These are phyloP conservation scores for Psittacula cyanocephala DNA, from an alignment of 2,113 vertebrate genomes.

Conservation along the genomic window DNA sequence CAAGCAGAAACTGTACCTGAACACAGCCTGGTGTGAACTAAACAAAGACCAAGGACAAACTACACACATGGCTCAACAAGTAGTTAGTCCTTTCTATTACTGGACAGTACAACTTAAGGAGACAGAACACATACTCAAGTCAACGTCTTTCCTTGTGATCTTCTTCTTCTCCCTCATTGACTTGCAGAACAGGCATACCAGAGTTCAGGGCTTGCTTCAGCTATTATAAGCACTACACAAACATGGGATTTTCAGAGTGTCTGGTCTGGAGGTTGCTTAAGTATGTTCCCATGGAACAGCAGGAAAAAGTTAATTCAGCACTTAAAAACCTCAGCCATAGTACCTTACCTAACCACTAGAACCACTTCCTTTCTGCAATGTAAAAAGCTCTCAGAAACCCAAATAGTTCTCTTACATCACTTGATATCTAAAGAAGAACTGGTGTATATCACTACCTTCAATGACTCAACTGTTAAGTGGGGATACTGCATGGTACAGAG, in stretches of 20 bases:
- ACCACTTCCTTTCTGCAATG: neutral
- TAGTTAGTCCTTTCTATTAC: neutral
- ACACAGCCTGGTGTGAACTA: neutral
- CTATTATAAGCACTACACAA: neutral
- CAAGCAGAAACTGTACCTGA: neutral
- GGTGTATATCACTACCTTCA: neutral
- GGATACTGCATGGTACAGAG: rapidly evolving
- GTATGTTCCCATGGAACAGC: neutral
- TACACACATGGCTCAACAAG: neutral
- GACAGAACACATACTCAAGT: neutral
- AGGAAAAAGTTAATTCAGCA: neutral
- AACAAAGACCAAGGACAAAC: neutral
- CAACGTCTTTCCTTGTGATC: no score
- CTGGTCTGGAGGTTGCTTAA: neutral
- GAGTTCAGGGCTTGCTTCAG: neutral
- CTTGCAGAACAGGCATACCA: neutral
- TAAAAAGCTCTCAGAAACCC: neutral
- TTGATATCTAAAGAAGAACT: neutral
- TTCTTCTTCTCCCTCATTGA: neutral
- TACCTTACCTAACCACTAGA: neutral
- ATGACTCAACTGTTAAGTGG: neutral
- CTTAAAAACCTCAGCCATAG: neutral
- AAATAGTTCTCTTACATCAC: neutral
- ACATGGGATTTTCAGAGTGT: neutral
- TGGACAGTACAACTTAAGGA: neutral